phyloP scores from a whole-genome alignment of 2,888 invertebrate species.

The Euproctis similis region DNA sequence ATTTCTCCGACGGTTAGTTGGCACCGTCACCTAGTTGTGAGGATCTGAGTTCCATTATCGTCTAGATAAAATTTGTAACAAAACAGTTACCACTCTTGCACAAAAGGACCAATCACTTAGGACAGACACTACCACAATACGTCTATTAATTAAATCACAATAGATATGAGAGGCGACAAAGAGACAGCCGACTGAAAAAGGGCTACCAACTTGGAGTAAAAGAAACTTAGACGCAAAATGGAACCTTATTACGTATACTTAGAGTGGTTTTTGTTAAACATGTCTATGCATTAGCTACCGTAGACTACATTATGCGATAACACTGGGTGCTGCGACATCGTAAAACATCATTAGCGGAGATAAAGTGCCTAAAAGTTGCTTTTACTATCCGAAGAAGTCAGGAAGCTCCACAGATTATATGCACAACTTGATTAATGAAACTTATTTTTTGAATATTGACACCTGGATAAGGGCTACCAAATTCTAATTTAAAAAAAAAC shows the following conservation, averaged over 20 bases:
- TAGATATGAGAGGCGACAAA: conserved; percentile 63
- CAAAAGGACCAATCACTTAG: conserved; percentile 51
- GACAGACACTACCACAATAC: conserved; percentile 59
- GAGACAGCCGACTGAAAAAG: conserved; percentile 39
- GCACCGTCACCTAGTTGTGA: too few relatives aligned
- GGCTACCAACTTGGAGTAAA: conserved; percentile 30
- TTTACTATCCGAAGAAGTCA: conserved; percentile 45
- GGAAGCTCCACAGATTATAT: conserved; percentile 40
- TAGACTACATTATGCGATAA: conserved; percentile 61
- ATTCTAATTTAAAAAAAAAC: too few relatives aligned
- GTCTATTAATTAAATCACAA: conserved; percentile 62
- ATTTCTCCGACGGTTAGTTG: too few relatives aligned
- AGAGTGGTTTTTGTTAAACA: conserved; percentile 28
- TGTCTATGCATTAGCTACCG: conserved; percentile 50
- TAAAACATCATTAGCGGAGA: conserved; percentile 74
- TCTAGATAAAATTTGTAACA: conserved; percentile 44
- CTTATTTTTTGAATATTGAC: too few relatives aligned
- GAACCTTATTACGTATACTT: conserved; percentile 27
- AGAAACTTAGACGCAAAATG: conserved; percentile 14
- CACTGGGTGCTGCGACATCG: conserved; percentile 50
- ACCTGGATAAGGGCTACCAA: too few relatives aligned
- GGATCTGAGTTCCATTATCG: conserved; percentile 30
- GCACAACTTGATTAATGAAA: conserved; percentile 38
- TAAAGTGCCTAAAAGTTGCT: conserved; percentile 60
- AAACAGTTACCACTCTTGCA: conserved; percentile 50